These are phyloP conservation scores for Botia kubotai DNA, from an alignment of 2,797 vertebrate genomes.

Conservation along the genomic window DNA sequence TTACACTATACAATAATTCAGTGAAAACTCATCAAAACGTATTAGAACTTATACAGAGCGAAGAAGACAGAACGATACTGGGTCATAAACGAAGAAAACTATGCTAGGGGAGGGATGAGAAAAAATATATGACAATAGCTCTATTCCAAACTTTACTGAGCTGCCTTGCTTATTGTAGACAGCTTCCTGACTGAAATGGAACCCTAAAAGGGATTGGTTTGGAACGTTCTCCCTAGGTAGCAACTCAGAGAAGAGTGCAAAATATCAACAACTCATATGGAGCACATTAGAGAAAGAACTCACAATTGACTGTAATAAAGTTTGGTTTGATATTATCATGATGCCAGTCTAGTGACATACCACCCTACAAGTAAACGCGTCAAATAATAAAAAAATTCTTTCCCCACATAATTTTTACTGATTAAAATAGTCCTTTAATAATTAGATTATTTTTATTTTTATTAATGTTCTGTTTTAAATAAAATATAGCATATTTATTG, in stretches of 20 bases:
- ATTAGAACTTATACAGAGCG: constrained; percentile 67
- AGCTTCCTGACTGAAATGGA: background rate
- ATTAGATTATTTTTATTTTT: too few species aligned
- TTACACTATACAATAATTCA: constrained; percentile 40
- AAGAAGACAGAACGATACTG: constrained; percentile 26
- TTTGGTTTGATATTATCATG: background rate
- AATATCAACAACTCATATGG: background rate
- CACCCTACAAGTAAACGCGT: background rate
- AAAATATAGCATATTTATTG: too few species aligned
- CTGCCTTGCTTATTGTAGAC: background rate
- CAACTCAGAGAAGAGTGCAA: background rate
- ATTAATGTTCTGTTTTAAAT: too few species aligned
- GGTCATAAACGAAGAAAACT: constrained; percentile 42
- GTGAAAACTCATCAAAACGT: constrained; percentile 74
- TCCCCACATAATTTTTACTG: too few species aligned
- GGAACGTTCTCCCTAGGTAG: background rate
- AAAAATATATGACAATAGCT: constrained; percentile 16
- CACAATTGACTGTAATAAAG: background rate
- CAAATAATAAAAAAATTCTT: background rate
- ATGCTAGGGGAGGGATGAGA: constrained; percentile 26
- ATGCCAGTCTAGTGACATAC: background rate
- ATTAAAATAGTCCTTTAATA: too few species aligned
- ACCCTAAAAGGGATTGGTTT: background rate
- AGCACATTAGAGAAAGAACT: background rate
- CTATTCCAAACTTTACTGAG: background rate